Base-by-base conservation (phyloP, 2,888 invertebrate species). In the Plusia festucae region DNA sequence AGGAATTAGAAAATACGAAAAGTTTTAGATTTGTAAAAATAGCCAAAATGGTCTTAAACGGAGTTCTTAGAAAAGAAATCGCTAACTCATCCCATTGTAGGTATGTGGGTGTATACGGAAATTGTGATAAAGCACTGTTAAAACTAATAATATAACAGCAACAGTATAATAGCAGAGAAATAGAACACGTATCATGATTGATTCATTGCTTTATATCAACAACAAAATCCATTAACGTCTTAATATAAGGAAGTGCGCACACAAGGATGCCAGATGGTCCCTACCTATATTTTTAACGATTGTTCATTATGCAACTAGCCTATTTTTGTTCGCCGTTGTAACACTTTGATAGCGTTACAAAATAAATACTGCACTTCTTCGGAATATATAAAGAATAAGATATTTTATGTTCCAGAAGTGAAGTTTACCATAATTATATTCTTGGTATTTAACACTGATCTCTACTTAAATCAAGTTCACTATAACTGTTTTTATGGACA, bases 201-300 rank as follows among this genome's bases (percentile, higher is more conserved):
- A 49, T 18, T 18, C 8, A 49, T 49, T 11, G 9, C 46, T 9
- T 49, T 20, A 49, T 49, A 20, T 18, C 6, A 40, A 40, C 46
- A 20, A 20, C 46, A 20, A 20, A 9, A 49, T 49, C 18, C 11
- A 49, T 49, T 40, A 49, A 9, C 18, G 16, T 49, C 46, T 20
- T 20, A 49, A 49, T 49, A 49, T 49, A 49, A 49, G 46, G 46
- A 49, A 18, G 46, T 18, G 18, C 20, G 9, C 46, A 49, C 18
- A 49, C 20, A 20, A 49, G 20, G 18, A 11, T 13, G 46, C 46
- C 46, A 49, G 46, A 49, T 49, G 46, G 46, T 46, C 3, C 11
- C 18, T 13, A 49, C 13, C 46, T 49, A 2, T 11, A 49, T 18
- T 20, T 40, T 49, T 20, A 49, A 46, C 46, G 46, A 18, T 18